A percentile compares a stretch with the other conserved stretches of the same genome.
phyloP scores from a whole-genome alignment of 2,888 invertebrate species.

The Crematogaster levior region DNA sequence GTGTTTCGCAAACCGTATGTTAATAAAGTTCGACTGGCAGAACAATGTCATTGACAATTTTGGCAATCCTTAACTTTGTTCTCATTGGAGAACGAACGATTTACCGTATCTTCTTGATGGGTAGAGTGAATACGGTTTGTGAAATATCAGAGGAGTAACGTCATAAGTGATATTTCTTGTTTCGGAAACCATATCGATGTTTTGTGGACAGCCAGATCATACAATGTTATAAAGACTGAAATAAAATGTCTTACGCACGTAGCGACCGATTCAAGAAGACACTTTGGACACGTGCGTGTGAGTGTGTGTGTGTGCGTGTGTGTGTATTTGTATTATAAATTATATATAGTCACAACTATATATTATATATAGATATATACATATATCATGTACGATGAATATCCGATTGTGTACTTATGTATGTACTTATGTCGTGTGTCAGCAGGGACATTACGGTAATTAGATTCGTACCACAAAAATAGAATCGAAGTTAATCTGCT shows the following conservation, averaged over 20 bases:
- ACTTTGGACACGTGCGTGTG: conserved; percentile 20
- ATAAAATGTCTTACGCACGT: conserved; percentile 32
- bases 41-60: not conserved
- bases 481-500: conserved; percentile 16
- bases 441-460: conserved; percentile 16
- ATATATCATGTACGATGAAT: conserved; percentile 9
- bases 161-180: conserved; percentile 36
- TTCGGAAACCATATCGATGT: conserved; percentile 30
- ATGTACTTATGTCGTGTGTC: conserved; percentile 31
- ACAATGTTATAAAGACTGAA: conserved; percentile 37
- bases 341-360: conserved; percentile 41
- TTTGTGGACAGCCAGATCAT: conserved; percentile 25
- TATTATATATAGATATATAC: conserved; percentile 13
- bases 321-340: conserved; percentile 48
- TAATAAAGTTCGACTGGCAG: not conserved
- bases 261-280: conserved; percentile 22
- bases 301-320: conserved; percentile 37
- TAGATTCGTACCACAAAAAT: conserved; percentile 13
- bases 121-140: conserved; percentile 15
- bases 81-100: not conserved
- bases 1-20: conserved; percentile 11
- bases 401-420: conserved; percentile 9
- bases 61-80: not conserved
- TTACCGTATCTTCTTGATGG: not conserved
- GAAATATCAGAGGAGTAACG: not conserved